Evolutionary conservation across 2,113 vertebrate genomes (phyloP).

Genomic region (Cercocebus atys): DNA sequence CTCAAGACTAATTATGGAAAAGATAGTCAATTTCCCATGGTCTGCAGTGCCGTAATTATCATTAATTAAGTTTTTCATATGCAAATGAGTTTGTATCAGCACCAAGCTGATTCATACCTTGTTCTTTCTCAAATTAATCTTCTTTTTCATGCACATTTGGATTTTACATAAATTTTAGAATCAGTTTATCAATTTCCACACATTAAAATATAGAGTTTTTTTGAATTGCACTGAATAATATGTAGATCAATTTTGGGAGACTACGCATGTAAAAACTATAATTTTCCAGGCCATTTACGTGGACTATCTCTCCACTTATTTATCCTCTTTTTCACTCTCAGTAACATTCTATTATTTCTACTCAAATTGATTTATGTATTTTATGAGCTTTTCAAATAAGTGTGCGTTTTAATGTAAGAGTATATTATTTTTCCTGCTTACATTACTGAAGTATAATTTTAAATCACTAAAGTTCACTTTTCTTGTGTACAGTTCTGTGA

Average conservation of each 20-base stretch:
- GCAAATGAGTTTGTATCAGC: not conserved
- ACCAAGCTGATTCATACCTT: not conserved
- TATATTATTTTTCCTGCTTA: not conserved
- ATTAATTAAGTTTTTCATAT: not conserved
- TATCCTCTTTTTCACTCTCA: not conserved
- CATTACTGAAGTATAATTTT: not conserved
- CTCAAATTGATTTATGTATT: not conserved
- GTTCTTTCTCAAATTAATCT: not conserved
- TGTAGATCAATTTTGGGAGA: not conserved
- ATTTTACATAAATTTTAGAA: not conserved
- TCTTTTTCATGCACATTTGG: not conserved
- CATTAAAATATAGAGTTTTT: not conserved
- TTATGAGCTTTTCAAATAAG: not conserved
- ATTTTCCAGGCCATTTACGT: not conserved
- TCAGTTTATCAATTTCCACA: not conserved
- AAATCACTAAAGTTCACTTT: not conserved
- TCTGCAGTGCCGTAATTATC: not conserved
- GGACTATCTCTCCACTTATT: not conserved
- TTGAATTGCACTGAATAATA: not conserved
- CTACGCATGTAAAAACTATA: not conserved
- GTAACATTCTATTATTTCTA: conserved; percentile 10
- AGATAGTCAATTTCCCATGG: not conserved
- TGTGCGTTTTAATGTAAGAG: not conserved
- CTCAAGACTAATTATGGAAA: not conserved
- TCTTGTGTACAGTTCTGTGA: not conserved